Evolutionary conservation across 2,113 vertebrate species (phyloP).

Genomic region (Stercorarius parasiticus): DNA sequence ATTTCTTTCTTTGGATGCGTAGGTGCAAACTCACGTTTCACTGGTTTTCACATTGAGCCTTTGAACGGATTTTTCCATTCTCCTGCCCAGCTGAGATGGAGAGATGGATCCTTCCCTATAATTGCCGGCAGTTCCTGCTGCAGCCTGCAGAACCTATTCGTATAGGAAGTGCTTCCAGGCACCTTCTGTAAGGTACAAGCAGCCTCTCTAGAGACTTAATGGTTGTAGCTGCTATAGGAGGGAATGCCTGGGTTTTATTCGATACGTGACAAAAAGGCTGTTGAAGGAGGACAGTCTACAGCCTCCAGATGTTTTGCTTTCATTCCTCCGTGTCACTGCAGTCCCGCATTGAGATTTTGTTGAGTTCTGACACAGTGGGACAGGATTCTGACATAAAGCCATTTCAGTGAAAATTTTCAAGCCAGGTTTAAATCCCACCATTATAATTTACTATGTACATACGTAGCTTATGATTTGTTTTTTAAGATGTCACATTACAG

Average conservation of each 20-base stretch:
- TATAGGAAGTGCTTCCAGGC: not conserved
- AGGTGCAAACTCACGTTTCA: accelerated
- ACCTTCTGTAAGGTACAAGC: not conserved
- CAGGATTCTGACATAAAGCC: not conserved
- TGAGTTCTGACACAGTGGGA: not conserved
- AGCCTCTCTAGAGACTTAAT: not conserved
- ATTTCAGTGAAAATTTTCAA: not conserved
- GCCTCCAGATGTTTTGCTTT: not conserved
- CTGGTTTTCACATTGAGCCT: not conserved
- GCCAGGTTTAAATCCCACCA: not conserved
- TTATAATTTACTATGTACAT: not conserved
- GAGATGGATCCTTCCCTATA: not conserved
- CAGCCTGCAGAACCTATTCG: not conserved
- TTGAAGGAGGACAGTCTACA: not conserved
- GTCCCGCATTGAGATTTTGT: not conserved
- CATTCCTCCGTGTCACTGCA: not conserved
- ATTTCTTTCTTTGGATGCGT: not conserved
- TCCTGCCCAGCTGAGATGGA: not conserved
- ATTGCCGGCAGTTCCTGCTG: not conserved
- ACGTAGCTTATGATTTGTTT: not conserved
- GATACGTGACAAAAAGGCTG: accelerated
- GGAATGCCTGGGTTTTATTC: not conserved
- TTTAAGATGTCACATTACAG: not conserved
- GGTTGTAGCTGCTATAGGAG: accelerated
- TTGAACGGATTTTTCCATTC: not conserved